Evolutionary conservation across 2,888 invertebrate genomes (phyloP).

Genomic region (Aethes cnicana): DNA sequence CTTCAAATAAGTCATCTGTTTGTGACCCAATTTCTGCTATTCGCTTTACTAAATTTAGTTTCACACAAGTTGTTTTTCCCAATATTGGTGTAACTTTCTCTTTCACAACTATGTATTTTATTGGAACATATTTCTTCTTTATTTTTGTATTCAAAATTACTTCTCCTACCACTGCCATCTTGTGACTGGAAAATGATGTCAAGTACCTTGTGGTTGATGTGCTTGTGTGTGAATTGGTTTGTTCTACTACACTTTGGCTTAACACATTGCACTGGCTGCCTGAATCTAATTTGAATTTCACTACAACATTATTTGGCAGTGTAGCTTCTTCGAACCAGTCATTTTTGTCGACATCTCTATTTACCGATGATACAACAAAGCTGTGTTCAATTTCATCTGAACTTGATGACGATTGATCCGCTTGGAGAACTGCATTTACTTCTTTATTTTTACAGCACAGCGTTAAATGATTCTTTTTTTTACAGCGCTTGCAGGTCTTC

Average conservation of each 20-base stretch:
- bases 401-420: too few species aligned
- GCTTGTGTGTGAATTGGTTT: background rate
- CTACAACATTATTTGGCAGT: background rate
- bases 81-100: background rate
- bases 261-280: conserved; percentile 24
- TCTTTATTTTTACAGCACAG: conserved; percentile 9
- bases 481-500: background rate
- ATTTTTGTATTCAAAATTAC: background rate
- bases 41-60: background rate
- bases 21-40: background rate
- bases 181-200: conserved; percentile 14
- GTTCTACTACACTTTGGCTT: background rate
- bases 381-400: background rate
- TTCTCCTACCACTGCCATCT: conserved; percentile 8
- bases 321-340: conserved; percentile 19
- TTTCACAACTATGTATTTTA: conserved; percentile 4
- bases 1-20: conserved; percentile 8
- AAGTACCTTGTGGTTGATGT: conserved; percentile 12
- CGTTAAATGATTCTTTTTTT: background rate
- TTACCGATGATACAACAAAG: background rate
- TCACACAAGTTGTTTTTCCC: background rate
- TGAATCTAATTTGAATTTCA: conserved; percentile 20
- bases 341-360: conserved; percentile 9
- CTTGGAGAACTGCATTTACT: too few species aligned
- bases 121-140: too few species aligned